These are phyloP conservation scores for Caerostris extrusa DNA, from an alignment of 1,140 invertebrate species.

Conservation along the genomic window DNA sequence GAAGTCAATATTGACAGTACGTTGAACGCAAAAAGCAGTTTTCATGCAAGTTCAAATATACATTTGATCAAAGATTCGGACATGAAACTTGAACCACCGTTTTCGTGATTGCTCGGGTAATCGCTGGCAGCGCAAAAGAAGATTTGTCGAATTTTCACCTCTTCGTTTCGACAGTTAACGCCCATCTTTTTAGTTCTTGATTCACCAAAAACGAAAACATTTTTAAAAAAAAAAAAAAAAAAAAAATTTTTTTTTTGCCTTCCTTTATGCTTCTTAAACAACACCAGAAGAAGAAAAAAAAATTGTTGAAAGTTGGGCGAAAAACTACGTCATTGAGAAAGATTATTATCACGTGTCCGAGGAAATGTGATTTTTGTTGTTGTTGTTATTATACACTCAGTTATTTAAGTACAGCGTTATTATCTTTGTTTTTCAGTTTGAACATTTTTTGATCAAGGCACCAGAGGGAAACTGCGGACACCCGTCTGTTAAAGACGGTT, in stretches of 20 bases:
- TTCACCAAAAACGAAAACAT: not conserved
- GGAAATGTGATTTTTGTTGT: not conserved
- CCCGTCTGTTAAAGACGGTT: conserved; percentile 71
- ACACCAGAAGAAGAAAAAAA: not conserved
- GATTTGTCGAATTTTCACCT: not conserved
- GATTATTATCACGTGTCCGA: conserved; percentile 28
- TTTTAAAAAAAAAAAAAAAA: not conserved
- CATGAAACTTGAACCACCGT: not conserved
- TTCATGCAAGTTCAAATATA: conserved; percentile 38
- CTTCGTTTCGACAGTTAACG: not conserved
- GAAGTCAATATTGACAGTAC: conserved; percentile 9
- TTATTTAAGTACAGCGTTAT: not conserved
- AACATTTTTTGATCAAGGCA: conserved; percentile 54
- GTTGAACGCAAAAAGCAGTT: conserved; percentile 43
- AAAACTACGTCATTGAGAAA: conserved; percentile 57
- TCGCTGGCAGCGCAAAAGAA: not conserved
- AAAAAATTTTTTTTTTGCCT: not conserved
- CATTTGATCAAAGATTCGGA: conserved; percentile 41
- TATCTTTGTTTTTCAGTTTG: not conserved
- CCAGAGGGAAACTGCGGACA: conserved; percentile 19
- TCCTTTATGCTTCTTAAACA: not conserved
- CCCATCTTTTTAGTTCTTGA: not conserved
- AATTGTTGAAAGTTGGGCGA: conserved; percentile 49
- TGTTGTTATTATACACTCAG: not conserved
- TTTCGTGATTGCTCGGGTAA: not conserved